Base-by-base conservation (phyloP, 1,140 invertebrate species). In the Calycopis cecrops region DNA sequence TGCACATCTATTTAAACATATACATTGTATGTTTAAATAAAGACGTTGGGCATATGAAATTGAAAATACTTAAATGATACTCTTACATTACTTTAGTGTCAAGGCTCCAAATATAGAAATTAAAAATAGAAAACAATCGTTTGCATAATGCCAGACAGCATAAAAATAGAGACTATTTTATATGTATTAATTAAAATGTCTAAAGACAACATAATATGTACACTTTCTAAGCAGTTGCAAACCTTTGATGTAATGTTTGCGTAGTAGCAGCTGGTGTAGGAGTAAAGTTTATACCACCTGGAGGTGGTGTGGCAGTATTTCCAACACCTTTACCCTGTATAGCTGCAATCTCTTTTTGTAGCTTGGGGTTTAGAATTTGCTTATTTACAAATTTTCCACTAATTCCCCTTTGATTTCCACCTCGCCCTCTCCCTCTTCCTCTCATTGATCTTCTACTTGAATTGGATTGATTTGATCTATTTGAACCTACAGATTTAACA, bases 321-420 rank as follows among this genome's bases (percentile, higher is more conserved):
- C 70, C 69, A 66, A 69, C 74, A 52, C 55, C 67, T 69, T 84
- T 87, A 40, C 84, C 79, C 44, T 87, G 84, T 50, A 87, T 75
- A 52, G 71, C 76, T 57, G 84, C 84, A 57, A 87, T 87, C 69
- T 85, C 79, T 59, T 78, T 71, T 57, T 87, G 84, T 17, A 87
- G 59, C 62, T 73, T 77, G n/a, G 73, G 67, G 69, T 87, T 82
- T 3, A 87, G 60, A 21, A 79, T 55, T 67, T 79, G 76, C 54
- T 87, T 85, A 58, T 79, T 84, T 9, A 75, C 60, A 77, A 87
- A 87, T 8, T 85, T 87, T 35, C 78, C 63, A 7, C 81, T 73
- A 47, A 85, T 60, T 4, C 79, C 81, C 33, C 79, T 61, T 28
- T 28, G 21, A 48, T 67, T 76, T 3, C 53, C 61, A 11, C 79